Evolutionary conservation across 2,113 vertebrate genomes (phyloP).

Genomic region (Toxotes chatareus): DNA sequence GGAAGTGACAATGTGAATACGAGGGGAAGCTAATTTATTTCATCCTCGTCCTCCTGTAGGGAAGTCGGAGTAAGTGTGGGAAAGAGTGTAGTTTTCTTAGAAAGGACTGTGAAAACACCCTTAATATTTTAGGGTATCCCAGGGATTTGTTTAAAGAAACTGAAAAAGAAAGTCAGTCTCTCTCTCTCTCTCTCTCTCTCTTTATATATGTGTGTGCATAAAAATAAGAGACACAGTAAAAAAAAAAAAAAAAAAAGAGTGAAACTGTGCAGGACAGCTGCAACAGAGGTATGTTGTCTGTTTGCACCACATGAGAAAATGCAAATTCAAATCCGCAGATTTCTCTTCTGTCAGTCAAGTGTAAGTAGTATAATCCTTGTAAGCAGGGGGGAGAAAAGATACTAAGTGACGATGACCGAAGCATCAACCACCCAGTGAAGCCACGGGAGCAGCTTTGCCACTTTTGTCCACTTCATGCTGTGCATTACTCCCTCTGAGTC

Average conservation of each 20-base stretch:
- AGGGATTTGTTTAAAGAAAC: conserved; percentile 57
- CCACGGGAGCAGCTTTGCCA: conserved; percentile 20
- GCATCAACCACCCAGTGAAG: conserved; percentile 26
- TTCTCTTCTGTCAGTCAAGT: conserved; percentile 38
- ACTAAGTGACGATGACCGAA: conserved; percentile 16
- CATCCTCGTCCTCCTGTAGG: conserved; percentile 16
- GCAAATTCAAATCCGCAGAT: conserved; percentile 39
- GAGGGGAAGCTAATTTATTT: conserved; percentile 35
- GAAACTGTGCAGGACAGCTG: neutral
- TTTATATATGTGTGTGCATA: neutral
- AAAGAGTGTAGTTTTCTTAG: conserved; percentile 42
- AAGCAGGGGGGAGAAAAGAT: neutral
- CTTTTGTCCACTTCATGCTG: conserved; percentile 28
- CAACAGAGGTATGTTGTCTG: conserved; percentile 26
- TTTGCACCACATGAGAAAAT: conserved; percentile 54
- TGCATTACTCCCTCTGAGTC: conserved; percentile 20
- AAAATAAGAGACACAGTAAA: neutral
- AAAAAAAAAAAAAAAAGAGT: neutral
- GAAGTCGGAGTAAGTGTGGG: conserved; percentile 6
- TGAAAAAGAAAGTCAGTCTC: conserved; percentile 9
- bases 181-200: neutral
- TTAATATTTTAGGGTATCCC: conserved; percentile 61
- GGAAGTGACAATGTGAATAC: conserved; percentile 20
- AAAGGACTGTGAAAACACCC: conserved; percentile 53
- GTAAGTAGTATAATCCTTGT: conserved; percentile 47